Evolutionary conservation across 2,888 invertebrate species (phyloP), one percentile per base, ranked within the genome.

Genomic region (Itoplectis maculator): DNA sequence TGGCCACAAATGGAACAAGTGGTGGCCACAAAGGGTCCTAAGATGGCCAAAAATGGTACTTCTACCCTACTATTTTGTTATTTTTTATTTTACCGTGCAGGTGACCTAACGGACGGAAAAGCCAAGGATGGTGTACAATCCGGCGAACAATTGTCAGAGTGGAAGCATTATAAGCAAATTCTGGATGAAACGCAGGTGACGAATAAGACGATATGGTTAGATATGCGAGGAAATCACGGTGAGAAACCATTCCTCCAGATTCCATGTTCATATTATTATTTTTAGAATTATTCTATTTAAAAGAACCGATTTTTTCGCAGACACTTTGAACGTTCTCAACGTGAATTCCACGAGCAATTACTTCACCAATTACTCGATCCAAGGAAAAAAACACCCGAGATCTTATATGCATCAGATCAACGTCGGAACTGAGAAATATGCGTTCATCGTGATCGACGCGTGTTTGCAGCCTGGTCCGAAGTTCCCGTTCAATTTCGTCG

Each of bases 151-250:
- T 93, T 95, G 87, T 95, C 95, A 84, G 98, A 98, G 93, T 98
- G 98, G 98, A 92, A 95, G 84, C 94, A 95, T 87, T 98, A 98
- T 91, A 94, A 95, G 87, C 94, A 95, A 88, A 94, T 96, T 83
- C 93, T 98, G 45, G 93, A 95, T 66, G 95, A 96, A 85, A 95
- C 95, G 56, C 94, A 95, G 86, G 94, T 97, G 35, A 93, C 94
- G 68, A 93, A 95, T 51, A 95, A 95, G 89, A 97, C 97, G 3
- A 93, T 95, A 37, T 98, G 98, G 98, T 93, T 98, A 82, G 98
- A 98, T 93, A 96, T 98, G 84, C 94, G 98, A 93, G 98, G 98
- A 92, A 98, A 98, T 94, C 98, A 98, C 95, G 98, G 97, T 97
- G 94, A 92, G 90, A 40, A 23, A 82, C 80, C 47, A 8, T 51